Conservation (phyloP, 2,113 vertebrate species). For the Ptilorrhoa leucosticta region DNA sequence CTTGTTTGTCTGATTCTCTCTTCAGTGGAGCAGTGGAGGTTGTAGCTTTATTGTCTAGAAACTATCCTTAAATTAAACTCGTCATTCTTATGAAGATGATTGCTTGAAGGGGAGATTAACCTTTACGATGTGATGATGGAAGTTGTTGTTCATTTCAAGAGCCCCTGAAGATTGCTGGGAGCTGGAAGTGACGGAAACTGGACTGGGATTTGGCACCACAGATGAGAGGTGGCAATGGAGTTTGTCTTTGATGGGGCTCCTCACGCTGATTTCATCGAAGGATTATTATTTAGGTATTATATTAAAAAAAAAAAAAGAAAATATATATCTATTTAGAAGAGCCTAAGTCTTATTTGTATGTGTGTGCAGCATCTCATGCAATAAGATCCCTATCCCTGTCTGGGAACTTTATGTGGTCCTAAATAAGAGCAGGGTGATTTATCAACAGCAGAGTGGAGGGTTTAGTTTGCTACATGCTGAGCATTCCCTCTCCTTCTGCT, state of each 20-base stretch:
- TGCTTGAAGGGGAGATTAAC: conserved; percentile 46
- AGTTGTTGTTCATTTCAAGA: background rate
- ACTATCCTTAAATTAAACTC: conserved; percentile 28
- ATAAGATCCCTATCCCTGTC: background rate
- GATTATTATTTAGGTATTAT: background rate
- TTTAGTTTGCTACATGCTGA: background rate
- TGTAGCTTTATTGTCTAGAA: conserved; percentile 12
- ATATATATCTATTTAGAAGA: background rate
- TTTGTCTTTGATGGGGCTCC: background rate
- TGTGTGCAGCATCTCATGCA: background rate
- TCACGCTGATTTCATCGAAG: background rate
- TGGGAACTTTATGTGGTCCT: background rate
- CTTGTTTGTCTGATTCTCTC: conserved; percentile 3
- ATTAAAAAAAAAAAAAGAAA: background rate
- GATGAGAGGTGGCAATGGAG: background rate
- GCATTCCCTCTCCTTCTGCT: background rate
- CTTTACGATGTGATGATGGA: background rate
- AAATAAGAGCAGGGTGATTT: background rate
- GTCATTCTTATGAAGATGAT: conserved; percentile 5
- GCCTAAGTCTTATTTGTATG: background rate
- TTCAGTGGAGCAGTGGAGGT: background rate
- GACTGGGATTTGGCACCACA: background rate
- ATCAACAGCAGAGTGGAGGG: background rate
- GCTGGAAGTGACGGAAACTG: background rate
- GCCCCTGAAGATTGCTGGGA: background rate